Evolutionary conservation across 2,888 invertebrate species (phyloP).

Genomic region (Tenodera sinensis): DNA sequence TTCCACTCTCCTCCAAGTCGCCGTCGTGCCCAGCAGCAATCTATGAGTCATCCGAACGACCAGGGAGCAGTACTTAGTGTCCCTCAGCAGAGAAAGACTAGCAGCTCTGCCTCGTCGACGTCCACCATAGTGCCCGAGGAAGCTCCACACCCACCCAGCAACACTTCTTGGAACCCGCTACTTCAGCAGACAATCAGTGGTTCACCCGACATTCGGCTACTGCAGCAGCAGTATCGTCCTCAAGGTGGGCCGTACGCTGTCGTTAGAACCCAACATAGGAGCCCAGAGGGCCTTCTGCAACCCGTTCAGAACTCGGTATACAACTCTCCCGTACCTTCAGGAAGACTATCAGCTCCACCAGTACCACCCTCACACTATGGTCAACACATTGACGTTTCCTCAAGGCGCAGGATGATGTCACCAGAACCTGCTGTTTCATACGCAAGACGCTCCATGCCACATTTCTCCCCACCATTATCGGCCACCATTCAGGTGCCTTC

Average conservation of each 20-base stretch:
- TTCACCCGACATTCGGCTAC: conserved; percentile 39
- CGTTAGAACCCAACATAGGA: background rate
- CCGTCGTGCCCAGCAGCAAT: background rate
- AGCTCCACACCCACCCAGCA: background rate
- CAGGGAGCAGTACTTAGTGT: background rate
- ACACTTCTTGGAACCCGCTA: conserved; percentile 1
- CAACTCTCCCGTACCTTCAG: conserved; percentile 14
- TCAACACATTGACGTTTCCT: background rate
- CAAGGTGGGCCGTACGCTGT: background rate
- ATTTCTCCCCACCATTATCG: background rate
- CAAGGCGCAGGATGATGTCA: background rate
- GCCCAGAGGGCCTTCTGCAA: background rate
- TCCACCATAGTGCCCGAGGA: conserved; percentile 9
- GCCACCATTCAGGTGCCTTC: background rate
- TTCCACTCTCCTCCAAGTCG: conserved; percentile 1
- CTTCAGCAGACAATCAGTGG: conserved; percentile 36
- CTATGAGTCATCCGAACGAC: background rate
- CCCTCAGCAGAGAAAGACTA: background rate
- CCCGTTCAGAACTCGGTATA: background rate
- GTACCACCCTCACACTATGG: background rate
- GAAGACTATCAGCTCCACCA: conserved; percentile 26
- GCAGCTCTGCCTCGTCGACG: conserved; percentile 15
- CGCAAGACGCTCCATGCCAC: background rate
- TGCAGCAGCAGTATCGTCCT: conserved; percentile 34
- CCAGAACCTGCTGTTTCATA: background rate